A percentile compares a stretch with the other conserved stretches of the same genome.
Conservation (phyloP, 2,888 invertebrate species). For the Cheilosia soror region DNA sequence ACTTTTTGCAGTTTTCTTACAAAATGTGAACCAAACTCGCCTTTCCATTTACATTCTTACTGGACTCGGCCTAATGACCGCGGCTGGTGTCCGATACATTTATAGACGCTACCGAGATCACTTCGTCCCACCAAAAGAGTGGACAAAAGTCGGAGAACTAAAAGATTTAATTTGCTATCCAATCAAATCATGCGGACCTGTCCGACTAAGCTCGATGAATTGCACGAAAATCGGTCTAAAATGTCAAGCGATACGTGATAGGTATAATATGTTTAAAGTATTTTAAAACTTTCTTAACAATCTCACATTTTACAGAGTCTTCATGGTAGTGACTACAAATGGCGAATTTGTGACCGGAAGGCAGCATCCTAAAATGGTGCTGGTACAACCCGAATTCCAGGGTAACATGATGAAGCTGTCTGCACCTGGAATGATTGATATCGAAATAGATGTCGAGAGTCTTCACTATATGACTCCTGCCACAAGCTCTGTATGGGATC, state of each 20-base stretch:
- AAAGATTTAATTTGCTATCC: constrained; percentile 85
- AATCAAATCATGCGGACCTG: constrained; percentile 86
- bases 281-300: too few species aligned
- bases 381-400: constrained; percentile 83
- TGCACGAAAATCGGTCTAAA: constrained; percentile 85
- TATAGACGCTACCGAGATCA: constrained; percentile 72
- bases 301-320: constrained; percentile 81
- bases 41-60: constrained; percentile 60
- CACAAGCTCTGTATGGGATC: constrained; percentile 85
- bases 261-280: constrained; percentile 79
- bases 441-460: constrained; percentile 84
- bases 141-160: constrained; percentile 86
- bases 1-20: constrained; percentile 31
- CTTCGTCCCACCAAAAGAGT: constrained; percentile 78
- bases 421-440: constrained; percentile 85
- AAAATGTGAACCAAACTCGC: constrained; percentile 41
- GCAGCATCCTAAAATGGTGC: constrained; percentile 85
- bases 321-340: constrained; percentile 86
- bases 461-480: constrained; percentile 81
- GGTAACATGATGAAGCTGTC: constrained; percentile 84
- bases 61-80: constrained; percentile 73
- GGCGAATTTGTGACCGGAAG: constrained; percentile 86
- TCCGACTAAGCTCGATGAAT: constrained; percentile 84
- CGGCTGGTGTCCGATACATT: constrained; percentile 48
- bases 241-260: constrained; percentile 85